A percentile compares a stretch with the other conserved stretches of the same genome.
These are phyloP conservation scores for Tanypteryx hageni DNA, from an alignment of 2,888 invertebrate genomes.

Conservation along the genomic window DNA sequence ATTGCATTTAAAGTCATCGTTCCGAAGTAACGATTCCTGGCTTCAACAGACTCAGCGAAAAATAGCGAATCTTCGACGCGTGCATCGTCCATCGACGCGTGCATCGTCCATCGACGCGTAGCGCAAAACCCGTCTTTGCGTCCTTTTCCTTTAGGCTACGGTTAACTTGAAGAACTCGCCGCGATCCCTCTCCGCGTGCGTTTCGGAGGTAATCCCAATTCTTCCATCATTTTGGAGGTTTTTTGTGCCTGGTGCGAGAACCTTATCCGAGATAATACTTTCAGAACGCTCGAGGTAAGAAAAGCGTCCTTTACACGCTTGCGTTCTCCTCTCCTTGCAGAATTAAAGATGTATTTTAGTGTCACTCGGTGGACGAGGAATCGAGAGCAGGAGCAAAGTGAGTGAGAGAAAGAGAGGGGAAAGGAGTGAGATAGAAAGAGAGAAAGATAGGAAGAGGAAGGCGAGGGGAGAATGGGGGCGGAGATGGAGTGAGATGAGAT, in stretches of 20 bases:
- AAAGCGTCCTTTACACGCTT: conserved; percentile 1
- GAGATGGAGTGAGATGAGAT: conserved; percentile 58
- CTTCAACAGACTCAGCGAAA: too few relatives aligned
- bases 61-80: too few relatives aligned
- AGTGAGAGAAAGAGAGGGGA: conserved; percentile 68
- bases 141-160: too few relatives aligned
- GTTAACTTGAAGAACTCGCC: too few relatives aligned
- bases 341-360: conserved; percentile 16
- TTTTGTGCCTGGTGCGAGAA: not conserved
- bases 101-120: too few relatives aligned
- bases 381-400: not conserved
- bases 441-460: conserved; percentile 66
- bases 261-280: not conserved
- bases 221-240: not conserved
- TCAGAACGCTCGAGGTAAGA: not conserved
- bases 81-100: too few relatives aligned
- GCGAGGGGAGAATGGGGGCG: conserved; percentile 62
- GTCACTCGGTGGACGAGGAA: not conserved
- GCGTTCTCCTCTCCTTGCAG: not conserved
- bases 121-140: too few relatives aligned
- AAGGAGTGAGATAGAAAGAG: conserved; percentile 75
- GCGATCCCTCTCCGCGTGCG: too few relatives aligned
- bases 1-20: too few relatives aligned
- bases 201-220: too few relatives aligned
- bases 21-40: too few relatives aligned